Base-by-base conservation (phyloP, 2,888 invertebrate genomes). In the Epinotia demarniana region DNA sequence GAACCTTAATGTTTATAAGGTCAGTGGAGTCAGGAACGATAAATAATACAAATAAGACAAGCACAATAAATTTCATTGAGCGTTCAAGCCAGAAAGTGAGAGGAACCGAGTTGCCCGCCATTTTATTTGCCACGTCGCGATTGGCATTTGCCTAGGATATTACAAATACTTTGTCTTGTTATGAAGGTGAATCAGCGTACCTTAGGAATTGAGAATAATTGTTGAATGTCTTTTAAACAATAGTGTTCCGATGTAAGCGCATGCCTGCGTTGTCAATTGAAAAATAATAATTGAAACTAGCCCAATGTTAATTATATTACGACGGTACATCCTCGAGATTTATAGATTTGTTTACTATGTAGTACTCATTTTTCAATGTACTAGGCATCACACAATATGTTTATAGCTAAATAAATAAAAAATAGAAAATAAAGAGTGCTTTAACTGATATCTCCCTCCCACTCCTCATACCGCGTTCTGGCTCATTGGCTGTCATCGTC, bases 61-160 rank as follows among this genome's bases (percentile, higher is more conserved):
- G 71, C 55, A 57, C 33, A 43, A 75, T 75, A 72, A 72, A 72
- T 67, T 77, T 69, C 73, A 80, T 46, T 85, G 80, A 80, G 69
- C 82, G 82, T 72, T 58, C 66, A 55, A 18, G 81, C 73, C 81
- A 81, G 72, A 80, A 90, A 90, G 92, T 90, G 89, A 92, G 89
- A 89, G 92, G 92, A 84, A 81, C 77, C 80, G 81, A 79, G 82
- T 78, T 81, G 80, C 82, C 81, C 84, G 89, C 87, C 84, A 88
- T 90, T 90, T 91, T 91, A 89, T 90, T 90, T 91, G 92, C 92
- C 92, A 92, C 90, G 90, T 89, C 85, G 85, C 77, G 84, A 87
- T 86, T 87, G 89, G 89, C 90, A 90, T 86, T 75, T 75, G 71
- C 53, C 57, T 72, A 67, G 66, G 61, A 46, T 70, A 71, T 66